phyloP scores from a whole-genome alignment of 2,113 vertebrate genomes.

The Phocoena phocoena region DNA sequence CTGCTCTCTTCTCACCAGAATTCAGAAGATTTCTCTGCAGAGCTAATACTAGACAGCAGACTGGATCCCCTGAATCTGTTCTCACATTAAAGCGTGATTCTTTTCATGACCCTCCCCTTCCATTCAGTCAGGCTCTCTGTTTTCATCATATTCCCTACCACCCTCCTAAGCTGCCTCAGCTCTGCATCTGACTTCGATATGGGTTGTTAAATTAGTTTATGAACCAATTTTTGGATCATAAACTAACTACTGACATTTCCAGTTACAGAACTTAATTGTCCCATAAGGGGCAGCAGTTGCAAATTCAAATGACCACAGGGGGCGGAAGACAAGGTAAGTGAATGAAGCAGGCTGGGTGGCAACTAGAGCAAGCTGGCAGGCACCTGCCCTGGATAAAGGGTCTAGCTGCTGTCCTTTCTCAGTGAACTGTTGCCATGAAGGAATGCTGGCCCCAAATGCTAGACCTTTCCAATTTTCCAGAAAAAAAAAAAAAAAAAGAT shows the following conservation, averaged over 20 bases:
- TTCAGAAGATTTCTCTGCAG: not conserved
- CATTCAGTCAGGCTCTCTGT: not conserved
- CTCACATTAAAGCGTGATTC: not conserved
- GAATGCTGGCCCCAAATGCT: not conserved
- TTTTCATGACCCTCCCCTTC: not conserved
- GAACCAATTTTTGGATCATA: not conserved
- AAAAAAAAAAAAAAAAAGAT: not conserved
- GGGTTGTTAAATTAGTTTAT: not conserved
- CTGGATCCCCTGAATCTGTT: not conserved
- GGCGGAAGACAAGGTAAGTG: not conserved
- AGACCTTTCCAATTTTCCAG: not conserved
- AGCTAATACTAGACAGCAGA: not conserved
- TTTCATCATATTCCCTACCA: not conserved
- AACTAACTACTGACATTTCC: not conserved
- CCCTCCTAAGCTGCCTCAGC: not conserved
- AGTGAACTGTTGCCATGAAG: not conserved
- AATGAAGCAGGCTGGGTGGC: not conserved
- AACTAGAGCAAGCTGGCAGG: rapidly evolving
- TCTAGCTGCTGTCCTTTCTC: not conserved
- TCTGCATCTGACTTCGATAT: not conserved
- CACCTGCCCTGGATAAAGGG: not conserved
- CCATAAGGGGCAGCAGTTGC: not conserved
- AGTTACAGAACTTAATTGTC: not conserved
- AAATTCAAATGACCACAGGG: not conserved
- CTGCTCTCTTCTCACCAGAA: not conserved